Evolutionary conservation across 2,113 vertebrate genomes (phyloP).

Genomic region (Lophura nycthemera): DNA sequence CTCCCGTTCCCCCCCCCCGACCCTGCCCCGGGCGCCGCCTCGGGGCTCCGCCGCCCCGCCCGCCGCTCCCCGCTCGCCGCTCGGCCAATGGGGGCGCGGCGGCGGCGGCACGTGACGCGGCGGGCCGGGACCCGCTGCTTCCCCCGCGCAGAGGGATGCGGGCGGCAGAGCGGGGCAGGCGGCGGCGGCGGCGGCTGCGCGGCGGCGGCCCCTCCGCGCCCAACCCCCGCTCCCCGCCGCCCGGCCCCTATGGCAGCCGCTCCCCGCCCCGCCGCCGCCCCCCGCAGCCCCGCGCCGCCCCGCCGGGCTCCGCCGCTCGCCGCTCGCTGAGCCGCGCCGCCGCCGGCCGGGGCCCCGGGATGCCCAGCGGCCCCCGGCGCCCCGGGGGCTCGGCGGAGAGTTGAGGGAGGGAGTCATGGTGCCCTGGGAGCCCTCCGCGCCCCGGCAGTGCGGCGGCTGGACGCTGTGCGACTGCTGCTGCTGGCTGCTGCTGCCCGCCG

Average conservation of each 20-base stretch:
- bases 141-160: too few species aligned
- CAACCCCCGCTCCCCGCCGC: too few species aligned
- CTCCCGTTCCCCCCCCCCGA: too few species aligned
- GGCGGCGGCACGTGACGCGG: too few species aligned
- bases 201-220: too few species aligned
- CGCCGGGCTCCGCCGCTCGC: not conserved
- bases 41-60: not conserved
- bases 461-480: slow-evolving; percentile 78
- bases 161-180: too few species aligned
- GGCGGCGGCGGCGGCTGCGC: too few species aligned
- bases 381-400: slow-evolving; percentile 40
- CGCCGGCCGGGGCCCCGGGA: slow-evolving; percentile 10
- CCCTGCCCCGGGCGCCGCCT: not conserved
- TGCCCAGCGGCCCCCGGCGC: slow-evolving; percentile 18
- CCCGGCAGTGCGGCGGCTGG: slow-evolving; percentile 80
- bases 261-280: too few species aligned
- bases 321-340: not conserved
- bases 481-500: slow-evolving; percentile 79
- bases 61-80: not conserved
- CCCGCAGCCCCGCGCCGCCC: not conserved
- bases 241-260: too few species aligned
- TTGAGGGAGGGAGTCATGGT: slow-evolving; percentile 79
- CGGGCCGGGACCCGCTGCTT: too few species aligned
- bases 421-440: slow-evolving; percentile 71
- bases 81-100: not conserved